A percentile compares a stretch with the other conserved stretches of the same genome.
These are phyloP conservation scores for Geotrupes spiniger DNA, from an alignment of 2,888 invertebrate species.

Conservation along the genomic window DNA sequence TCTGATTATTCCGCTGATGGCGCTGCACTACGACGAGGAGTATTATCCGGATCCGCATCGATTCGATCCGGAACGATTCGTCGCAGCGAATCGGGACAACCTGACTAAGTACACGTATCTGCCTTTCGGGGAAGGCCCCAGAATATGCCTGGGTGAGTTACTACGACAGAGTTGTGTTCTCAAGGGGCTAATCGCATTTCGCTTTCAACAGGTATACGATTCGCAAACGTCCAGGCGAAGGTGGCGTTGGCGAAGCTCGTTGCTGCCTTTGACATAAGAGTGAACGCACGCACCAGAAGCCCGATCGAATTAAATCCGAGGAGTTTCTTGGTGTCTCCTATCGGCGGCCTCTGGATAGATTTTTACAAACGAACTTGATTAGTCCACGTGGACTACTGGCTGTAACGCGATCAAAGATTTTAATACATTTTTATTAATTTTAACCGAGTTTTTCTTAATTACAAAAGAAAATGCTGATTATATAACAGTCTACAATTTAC, in stretches of 20 bases:
- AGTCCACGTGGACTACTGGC: too few species aligned
- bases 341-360: slow-evolving; percentile 22
- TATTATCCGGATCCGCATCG: slow-evolving; percentile 27
- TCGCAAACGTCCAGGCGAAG: slow-evolving; percentile 28
- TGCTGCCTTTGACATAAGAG: slow-evolving; percentile 23
- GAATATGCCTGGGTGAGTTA: slow-evolving; percentile 34
- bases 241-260: slow-evolving; percentile 21
- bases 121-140: slow-evolving; percentile 36
- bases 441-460: too few species aligned
- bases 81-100: slow-evolving; percentile 33
- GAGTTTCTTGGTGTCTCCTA: slow-evolving; percentile 13
- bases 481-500: too few species aligned
- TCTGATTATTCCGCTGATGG: slow-evolving; percentile 25
- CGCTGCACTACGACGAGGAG: slow-evolving; percentile 27
- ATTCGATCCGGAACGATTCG: slow-evolving; percentile 31
- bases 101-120: slow-evolving; percentile 32
- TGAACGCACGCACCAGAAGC: slow-evolving; percentile 22
- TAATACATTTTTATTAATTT: too few species aligned
- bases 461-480: too few species aligned
- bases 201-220: too few species aligned
- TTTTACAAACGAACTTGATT: slow-evolving; percentile 13
- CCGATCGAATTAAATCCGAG: slow-evolving; percentile 21
- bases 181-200: too few species aligned
- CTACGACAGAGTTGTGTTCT: too few species aligned
- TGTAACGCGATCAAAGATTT: too few species aligned